Evolutionary conservation across 2,888 invertebrate species (phyloP), one percentile per base, ranked within the genome.

Genomic region (Metalampra italica): DNA sequence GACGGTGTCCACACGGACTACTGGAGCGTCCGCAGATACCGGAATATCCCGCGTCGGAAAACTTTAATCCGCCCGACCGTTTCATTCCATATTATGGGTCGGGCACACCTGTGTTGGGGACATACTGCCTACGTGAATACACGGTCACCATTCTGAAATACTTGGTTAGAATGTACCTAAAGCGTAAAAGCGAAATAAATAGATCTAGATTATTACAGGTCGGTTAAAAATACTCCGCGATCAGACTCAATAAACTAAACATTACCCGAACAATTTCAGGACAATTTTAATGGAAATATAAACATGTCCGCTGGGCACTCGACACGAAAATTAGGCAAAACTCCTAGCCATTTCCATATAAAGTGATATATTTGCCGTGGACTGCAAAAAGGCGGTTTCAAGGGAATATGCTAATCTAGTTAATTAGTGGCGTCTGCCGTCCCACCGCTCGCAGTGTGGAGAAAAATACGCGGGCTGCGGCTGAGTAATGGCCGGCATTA

Each of bases 321-420:
- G 59, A 72, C 74, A 69, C 54, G 64, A 65, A 70, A 75, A 75
- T 75, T 73, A 76, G 66, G 62, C 65, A 68, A 36, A 43, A 72
- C 65, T 63, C 63, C 66, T 59, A 52, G 59, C 62, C 62, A 63
- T 68, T 67, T 55, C 62, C 71, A 71, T 67, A 65, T 63, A 59
- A 62, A 55, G 55, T 62, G 59, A 64, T 64, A 65, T 66, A 69
- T 69, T 59, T 64, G 57, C 52, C 56, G 63, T 54, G 58, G 56
- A 56, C 61, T 58, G 65, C 65, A 73, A 78, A 78, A 77, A 72
- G 66, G 61, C 68, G 62, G 60, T 60, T 72, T 64, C 68, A 71
- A 70, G 74, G 66, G 70, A 81, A 82, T 85, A 88, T 87, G 85
- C 82, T 87, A 86, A 88, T 88, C 76, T 70, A 73, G 81, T 88